Percentiles rank a stretch among this genome's conserved stretches.
Evolutionary conservation across 2,113 vertebrate species (phyloP).

Genomic region (Scatophagus argus): DNA sequence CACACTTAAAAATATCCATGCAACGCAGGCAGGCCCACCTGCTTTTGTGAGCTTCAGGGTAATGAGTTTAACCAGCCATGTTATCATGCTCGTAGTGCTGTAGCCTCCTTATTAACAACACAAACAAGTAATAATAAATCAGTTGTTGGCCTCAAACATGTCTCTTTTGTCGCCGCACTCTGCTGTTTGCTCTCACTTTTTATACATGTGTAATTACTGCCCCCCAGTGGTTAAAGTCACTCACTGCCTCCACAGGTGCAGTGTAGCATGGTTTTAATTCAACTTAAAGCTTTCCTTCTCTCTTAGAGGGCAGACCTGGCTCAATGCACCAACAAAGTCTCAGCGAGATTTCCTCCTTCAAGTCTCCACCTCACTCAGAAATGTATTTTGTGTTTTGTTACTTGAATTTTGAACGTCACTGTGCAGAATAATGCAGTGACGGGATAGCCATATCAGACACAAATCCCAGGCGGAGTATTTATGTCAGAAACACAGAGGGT

Average conservation of each 20-base stretch:
- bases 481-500: neutral
- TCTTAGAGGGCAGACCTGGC: neutral
- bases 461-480: neutral
- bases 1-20: slow-evolving; percentile 1
- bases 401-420: neutral
- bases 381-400: neutral
- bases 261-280: slow-evolving; percentile 1
- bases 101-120: neutral
- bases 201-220: slow-evolving; percentile 62
- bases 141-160: slow-evolving; percentile 20
- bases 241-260: slow-evolving; percentile 16
- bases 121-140: slow-evolving; percentile 14
- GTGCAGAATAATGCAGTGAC: neutral
- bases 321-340: neutral
- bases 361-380: neutral
- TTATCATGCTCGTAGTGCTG: neutral
- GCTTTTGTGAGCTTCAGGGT: neutral
- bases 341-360: neutral
- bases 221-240: slow-evolving; percentile 46
- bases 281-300: neutral
- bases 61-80: neutral
- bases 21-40: neutral
- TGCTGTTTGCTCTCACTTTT: neutral
- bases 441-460: neutral
- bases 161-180: slow-evolving; percentile 48